Percentiles rank a stretch among this genome's conserved stretches.
Conservation (phyloP, 1,140 invertebrate genomes). For the Drosophila ogumai region DNA sequence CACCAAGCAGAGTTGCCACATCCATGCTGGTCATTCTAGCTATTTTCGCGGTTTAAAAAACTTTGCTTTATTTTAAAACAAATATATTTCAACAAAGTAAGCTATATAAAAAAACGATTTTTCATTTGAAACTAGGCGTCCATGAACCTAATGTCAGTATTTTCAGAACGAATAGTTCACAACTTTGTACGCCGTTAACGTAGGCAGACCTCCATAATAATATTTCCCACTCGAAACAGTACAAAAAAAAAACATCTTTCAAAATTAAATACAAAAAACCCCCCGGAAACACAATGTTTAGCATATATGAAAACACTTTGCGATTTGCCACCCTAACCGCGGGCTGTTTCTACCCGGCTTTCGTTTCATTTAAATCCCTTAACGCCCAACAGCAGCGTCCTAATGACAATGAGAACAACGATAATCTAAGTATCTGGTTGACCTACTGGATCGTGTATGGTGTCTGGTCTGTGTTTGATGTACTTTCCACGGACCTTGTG, state of each 20-base stretch:
- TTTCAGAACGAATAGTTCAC: background rate
- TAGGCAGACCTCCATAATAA: background rate
- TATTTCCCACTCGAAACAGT: background rate
- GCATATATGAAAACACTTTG: slow-evolving; percentile 21
- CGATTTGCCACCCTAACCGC: slow-evolving; percentile 33
- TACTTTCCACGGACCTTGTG: slow-evolving; percentile 21
- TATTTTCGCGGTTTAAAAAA: background rate
- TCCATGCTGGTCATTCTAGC: background rate
- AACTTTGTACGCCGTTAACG: slow-evolving; percentile 7
- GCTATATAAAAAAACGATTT: too few species aligned
- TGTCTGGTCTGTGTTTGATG: slow-evolving; percentile 37
- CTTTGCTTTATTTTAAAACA: background rate
- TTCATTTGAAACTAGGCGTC: background rate
- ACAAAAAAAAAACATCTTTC: background rate
- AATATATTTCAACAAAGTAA: too few species aligned
- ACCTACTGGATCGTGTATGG: slow-evolving; percentile 75
- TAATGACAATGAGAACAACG: slow-evolving; percentile 97
- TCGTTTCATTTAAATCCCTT: slow-evolving; percentile 88
- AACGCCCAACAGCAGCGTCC: slow-evolving; percentile 89
- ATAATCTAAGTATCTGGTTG: slow-evolving; percentile 92
- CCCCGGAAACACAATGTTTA: background rate
- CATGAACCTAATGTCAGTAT: background rate
- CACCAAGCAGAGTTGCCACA: background rate
- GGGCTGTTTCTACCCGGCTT: slow-evolving; percentile 70
- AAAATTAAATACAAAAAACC: slow-evolving; percentile 1